A percentile compares a stretch with the other conserved stretches of the same genome.
Conservation (phyloP, 1,140 invertebrate species). For the Arctopsyche grandis region DNA sequence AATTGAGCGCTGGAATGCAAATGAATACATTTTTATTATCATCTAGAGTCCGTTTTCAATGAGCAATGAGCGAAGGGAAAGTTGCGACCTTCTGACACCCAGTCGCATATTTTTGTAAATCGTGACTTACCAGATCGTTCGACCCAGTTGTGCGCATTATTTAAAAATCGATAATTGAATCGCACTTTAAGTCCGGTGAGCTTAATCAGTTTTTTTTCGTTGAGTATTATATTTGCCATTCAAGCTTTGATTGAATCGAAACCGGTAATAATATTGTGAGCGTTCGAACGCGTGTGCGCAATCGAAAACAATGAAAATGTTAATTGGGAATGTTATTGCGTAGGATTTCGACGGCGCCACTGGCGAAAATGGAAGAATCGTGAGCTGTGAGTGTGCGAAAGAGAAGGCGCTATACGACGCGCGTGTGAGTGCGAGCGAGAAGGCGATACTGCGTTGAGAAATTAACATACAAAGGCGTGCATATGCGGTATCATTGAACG, state of each 20-base stretch:
- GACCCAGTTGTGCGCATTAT: not conserved
- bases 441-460: not conserved
- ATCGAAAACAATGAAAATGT: not conserved
- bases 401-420: not conserved
- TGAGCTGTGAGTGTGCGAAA: not conserved
- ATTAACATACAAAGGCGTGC: constrained; percentile 22
- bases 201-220: not conserved
- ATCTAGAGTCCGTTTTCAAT: not conserved
- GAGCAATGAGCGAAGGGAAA: constrained; percentile 4
- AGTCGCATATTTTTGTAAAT: constrained; percentile 20
- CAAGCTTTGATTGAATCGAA: not conserved
- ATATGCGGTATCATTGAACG: not conserved
- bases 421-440: not conserved
- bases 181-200: not conserved
- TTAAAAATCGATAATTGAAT: constrained; percentile 11
- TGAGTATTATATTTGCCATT: not conserved
- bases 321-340: not conserved
- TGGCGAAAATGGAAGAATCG: not conserved
- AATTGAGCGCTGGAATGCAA: not conserved
- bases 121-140: constrained; percentile 48
- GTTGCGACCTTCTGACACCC: constrained; percentile 28
- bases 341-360: constrained; percentile 1
- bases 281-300: not conserved
- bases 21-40: not conserved
- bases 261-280: not conserved